Percentiles rank a stretch among this genome's conserved stretches.
Conservation (phyloP, 2,113 vertebrate genomes). For the Ginglymostoma cirratum region DNA sequence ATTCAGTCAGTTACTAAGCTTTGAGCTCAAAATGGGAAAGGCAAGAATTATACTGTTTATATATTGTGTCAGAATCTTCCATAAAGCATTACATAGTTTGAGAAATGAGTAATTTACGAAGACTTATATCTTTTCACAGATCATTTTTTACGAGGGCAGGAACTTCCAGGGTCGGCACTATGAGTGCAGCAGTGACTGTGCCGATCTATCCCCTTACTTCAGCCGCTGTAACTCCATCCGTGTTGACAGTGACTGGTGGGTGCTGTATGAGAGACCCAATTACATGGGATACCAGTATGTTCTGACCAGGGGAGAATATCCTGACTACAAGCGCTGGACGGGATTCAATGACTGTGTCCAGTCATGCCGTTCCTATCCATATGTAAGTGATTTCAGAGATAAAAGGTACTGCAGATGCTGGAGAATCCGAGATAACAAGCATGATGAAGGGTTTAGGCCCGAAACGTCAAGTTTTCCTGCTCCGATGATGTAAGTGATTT, state of each 20-base stretch:
- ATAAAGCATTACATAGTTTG: neutral
- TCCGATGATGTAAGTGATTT: conserved; percentile 38
- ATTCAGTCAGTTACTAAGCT: neutral
- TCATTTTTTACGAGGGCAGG: conserved; percentile 42
- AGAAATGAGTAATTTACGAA: neutral
- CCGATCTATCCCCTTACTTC: conserved; percentile 38
- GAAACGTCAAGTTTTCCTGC: no score
- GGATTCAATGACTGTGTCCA: conserved; percentile 41
- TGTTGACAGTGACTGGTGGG: conserved; percentile 48
- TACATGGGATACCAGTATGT: conserved; percentile 42
- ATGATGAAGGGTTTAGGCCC: no score
- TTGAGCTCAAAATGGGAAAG: conserved; percentile 26
- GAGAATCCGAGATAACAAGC: no score
- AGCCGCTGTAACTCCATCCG: conserved; percentile 41
- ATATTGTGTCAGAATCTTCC: neutral
- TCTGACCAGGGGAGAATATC: conserved; percentile 41
- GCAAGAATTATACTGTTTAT: neutral
- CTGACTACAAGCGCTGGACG: conserved; percentile 40
- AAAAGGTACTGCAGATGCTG: no score
- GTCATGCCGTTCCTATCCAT: conserved; percentile 38
- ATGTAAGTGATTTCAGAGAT: conserved; percentile 37
- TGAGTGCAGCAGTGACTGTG: conserved; percentile 40
- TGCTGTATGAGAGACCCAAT: conserved; percentile 54
- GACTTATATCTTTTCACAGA: neutral
- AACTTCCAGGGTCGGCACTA: conserved; percentile 41